Conservation (phyloP, 2,113 vertebrate species). For the Scomber colias region DNA sequence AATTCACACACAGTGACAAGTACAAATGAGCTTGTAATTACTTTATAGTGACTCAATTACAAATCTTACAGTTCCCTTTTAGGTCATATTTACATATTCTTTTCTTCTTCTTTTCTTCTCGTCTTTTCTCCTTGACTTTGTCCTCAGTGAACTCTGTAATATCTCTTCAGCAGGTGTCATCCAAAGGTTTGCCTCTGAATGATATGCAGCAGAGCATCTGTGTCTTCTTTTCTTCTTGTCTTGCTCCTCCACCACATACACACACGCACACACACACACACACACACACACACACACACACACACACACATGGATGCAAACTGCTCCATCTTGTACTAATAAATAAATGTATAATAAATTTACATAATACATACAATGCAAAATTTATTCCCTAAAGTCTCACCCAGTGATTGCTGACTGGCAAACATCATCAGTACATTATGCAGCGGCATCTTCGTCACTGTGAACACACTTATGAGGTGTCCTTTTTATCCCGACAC, state of each 20-base stretch:
- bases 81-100: neutral
- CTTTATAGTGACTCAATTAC: no score
- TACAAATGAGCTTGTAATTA: no score
- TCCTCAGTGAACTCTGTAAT: neutral
- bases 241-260: neutral
- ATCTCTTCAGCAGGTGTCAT: slow-evolving; percentile 39
- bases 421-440: slow-evolving; percentile 65
- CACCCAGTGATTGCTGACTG: slow-evolving; percentile 61
- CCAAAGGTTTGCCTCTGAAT: slow-evolving; percentile 8
- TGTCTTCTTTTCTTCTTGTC: slow-evolving; percentile 12
- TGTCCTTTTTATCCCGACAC: slow-evolving; percentile 66
- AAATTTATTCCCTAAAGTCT: slow-evolving; percentile 64
- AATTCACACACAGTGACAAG: no score
- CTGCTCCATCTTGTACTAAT: slow-evolving; percentile 59
- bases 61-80: no score
- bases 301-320: slow-evolving; percentile 30
- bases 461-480: slow-evolving; percentile 43
- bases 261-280: no score
- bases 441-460: slow-evolving; percentile 62
- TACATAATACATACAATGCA: slow-evolving; percentile 73
- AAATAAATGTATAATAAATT: slow-evolving; percentile 71
- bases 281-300: no score
- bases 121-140: neutral
- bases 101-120: neutral
- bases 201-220: slow-evolving; percentile 8